Percentiles rank a stretch among this genome's conserved stretches.
Evolutionary conservation across 2,113 vertebrate genomes (phyloP).

Genomic region (Vireo altiloquus): DNA sequence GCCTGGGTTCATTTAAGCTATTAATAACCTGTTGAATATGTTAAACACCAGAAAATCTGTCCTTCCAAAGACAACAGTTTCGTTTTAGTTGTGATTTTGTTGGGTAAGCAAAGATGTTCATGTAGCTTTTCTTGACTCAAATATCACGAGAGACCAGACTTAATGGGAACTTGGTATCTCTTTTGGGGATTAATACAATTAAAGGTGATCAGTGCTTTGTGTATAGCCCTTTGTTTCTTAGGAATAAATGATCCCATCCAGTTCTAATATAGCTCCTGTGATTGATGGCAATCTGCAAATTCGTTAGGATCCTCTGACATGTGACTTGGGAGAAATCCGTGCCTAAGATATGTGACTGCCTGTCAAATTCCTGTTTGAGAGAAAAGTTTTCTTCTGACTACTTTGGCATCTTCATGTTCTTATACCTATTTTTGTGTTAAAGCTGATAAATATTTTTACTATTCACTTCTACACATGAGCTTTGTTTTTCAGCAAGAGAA

Average conservation of each 20-base stretch:
- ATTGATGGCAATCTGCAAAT: neutral
- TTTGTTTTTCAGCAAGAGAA: neutral
- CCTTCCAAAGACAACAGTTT: neutral
- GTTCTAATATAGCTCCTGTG: neutral
- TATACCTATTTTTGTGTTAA: neutral
- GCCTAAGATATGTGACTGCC: neutral
- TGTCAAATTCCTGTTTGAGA: neutral
- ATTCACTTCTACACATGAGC: neutral
- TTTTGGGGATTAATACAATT: neutral
- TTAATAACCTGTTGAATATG: neutral
- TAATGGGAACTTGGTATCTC: neutral
- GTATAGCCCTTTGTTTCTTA: neutral
- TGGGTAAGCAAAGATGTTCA: neutral
- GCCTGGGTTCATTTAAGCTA: neutral
- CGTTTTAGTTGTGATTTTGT: neutral
- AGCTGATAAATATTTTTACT: neutral
- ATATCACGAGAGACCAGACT: neutral
- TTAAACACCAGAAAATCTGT: neutral
- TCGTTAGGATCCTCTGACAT: neutral
- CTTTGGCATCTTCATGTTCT: neutral
- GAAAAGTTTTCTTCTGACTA: neutral
- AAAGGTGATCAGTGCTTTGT: neutral
- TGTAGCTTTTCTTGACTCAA: neutral
- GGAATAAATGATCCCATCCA: neutral
- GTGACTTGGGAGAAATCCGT: neutral